Evolutionary conservation across 2,797 vertebrate species (phyloP), one percentile per base, ranked within the genome.

Genomic region (Microhierax caerulescens): DNA sequence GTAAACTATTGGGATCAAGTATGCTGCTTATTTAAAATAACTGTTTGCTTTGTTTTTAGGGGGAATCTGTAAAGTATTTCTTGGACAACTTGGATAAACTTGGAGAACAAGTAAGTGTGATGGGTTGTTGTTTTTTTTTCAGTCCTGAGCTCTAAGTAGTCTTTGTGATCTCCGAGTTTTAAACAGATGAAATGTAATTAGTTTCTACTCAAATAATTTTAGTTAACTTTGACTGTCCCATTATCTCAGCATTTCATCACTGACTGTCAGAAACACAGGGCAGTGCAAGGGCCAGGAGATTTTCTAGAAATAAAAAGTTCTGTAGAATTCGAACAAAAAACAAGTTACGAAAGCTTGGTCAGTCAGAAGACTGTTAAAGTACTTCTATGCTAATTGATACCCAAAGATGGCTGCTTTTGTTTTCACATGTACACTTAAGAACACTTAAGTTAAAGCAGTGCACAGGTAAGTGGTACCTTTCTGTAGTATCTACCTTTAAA

Each of bases 1-100:
- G 51, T 90, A 95, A 97, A 95, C 60, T 88, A 1, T 53, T 96
- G 30, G 68, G 87, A 85, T 74, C 36, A 84, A 93, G 57, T 56
- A 61, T 25, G 50, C 51, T 20, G 4, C 88, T 91, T 94, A 45
- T 80, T 86, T 96, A 93, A 95, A 95, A 56, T 94, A 96, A 97
- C 74, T 41, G 2, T 95, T 91, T 77, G 72, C 93, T 96, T 95
- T 97, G 83, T 94, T 98, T 91, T 90, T 95, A 99, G 99, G 99
- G 99, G 80, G 99, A 99, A 98, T 99, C 99, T 73, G 99, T 99
- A 96, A 99, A 99, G 98, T 99, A 99, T 98, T 99, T 99, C 98
- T 98, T 99, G 99, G 99, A 99, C 98, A 99, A 99, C 98, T 98
- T 99, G 99, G 99, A 99, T 98, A 99, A 99, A 98, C 98, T 99